Base-by-base conservation (phyloP, 2,113 vertebrate species). In the Pangasianodon hypophthalmus region DNA sequence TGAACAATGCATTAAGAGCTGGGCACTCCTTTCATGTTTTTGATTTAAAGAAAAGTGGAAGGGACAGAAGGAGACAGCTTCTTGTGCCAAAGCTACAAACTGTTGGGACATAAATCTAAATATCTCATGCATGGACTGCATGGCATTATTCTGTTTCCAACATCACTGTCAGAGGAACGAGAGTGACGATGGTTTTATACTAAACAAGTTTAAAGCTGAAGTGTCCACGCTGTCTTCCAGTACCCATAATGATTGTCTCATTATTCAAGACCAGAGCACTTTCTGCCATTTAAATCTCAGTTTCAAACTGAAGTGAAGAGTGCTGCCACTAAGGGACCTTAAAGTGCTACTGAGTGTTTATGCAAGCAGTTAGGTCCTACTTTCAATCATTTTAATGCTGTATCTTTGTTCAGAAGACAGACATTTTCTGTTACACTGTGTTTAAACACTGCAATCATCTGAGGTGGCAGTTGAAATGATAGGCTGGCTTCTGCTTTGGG, bases 401-500 rank as follows among this genome's bases (percentile, higher is more conserved):
- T 75, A 67, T 41, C 81, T 64, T 88, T 91, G 90, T 64, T 90
- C 11, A 92, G 79, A 88, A 93, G 89, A 83, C 95, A 94, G 92
- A 90, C 80, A 92, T 93, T 94, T 93, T 93, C 91, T 87, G 94
- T 95, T 94, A 94, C 88, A 90, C 90, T 92, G n/a, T 91, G 85
- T 84, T 85, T 89, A 92, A 93, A 95, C 91, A 93, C 92, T 90
- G 89, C 85, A 58, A 2, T 94, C 93, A 93, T 56, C 14, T 83
- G 80, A 58, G 64, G 8, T 46, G 87, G 87, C 93, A 93, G 92
- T 93, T 90, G 91, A 93, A 92, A 94, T 89, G 91, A 92, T 91
- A 92, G 10, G 13, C 85, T 92, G 88, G 93, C 92, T 87, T 82
- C 90, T 18, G 93, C 93, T 91, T 90, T 93, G 87, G 88, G 92